These are phyloP conservation scores for Lanius collurio DNA, from an alignment of 2,113 vertebrate genomes.

Conservation along the genomic window DNA sequence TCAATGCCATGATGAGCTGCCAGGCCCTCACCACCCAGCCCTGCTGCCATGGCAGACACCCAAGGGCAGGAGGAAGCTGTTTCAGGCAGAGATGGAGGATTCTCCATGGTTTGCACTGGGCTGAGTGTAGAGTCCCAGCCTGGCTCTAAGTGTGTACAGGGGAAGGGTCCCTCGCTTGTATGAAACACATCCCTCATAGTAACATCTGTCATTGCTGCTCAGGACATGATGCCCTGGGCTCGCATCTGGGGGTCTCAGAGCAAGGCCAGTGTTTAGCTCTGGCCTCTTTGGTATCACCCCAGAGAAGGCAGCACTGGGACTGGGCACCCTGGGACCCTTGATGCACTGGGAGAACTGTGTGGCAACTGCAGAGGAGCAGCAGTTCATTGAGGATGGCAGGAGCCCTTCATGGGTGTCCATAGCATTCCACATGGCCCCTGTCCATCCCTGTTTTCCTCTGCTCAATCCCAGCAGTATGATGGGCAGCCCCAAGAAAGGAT, in stretches of 20 bases:
- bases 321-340: not conserved
- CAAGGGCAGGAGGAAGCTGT: not conserved
- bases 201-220: not conserved
- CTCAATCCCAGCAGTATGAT: not conserved
- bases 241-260: not conserved
- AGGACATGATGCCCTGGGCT: not conserved
- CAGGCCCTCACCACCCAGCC: not conserved
- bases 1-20: not conserved
- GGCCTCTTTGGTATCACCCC: rapidly evolving
- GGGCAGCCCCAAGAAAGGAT: not conserved
- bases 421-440: not conserved
- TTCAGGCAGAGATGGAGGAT: not conserved
- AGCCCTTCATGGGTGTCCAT: not conserved
- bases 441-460: not conserved
- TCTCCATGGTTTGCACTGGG: not conserved
- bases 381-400: not conserved
- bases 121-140: not conserved
- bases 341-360: not conserved
- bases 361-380: not conserved
- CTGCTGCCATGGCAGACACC: rapidly evolving
- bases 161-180: not conserved
- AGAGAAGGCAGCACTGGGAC: not conserved
- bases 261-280: not conserved
- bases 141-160: not conserved
- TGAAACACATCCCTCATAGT: rapidly evolving